These are phyloP conservation scores for Microdon myrmicae DNA, from an alignment of 2,888 invertebrate genomes.

Conservation along the genomic window DNA sequence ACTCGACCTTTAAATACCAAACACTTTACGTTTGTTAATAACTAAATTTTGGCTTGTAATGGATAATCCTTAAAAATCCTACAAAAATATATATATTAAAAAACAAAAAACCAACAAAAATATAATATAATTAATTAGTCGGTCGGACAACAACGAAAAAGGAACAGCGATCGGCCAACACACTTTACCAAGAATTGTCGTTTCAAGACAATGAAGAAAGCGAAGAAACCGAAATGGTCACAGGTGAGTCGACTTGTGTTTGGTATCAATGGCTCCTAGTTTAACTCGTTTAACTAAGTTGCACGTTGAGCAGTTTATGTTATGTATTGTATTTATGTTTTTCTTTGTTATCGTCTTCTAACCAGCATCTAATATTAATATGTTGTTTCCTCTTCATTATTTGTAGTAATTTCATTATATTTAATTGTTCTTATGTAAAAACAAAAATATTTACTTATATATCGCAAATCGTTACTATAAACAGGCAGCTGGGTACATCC, in stretches of 20 bases:
- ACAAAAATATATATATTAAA: not conserved
- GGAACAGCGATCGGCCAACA: conserved; percentile 90
- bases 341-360: conserved; percentile 31
- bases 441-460: conserved; percentile 53
- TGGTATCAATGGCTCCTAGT: conserved; percentile 16
- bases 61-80: not conserved
- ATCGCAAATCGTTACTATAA: not conserved
- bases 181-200: conserved; percentile 91
- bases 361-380: conserved; percentile 54
- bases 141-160: conserved; percentile 79
- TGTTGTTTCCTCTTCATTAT: conserved; percentile 17
- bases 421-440: conserved; percentile 11
- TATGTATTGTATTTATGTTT: not conserved
- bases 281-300: conserved; percentile 39
- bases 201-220: conserved; percentile 91
- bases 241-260: conserved; percentile 75
- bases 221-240: conserved; percentile 88
- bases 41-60: conserved; percentile 23
- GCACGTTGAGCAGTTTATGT: conserved; percentile 26
- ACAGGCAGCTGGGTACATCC: conserved; percentile 96
- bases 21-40: conserved; percentile 31
- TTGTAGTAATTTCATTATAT: conserved; percentile 14
- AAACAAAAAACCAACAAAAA: conserved; percentile 9
- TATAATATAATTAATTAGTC: conserved; percentile 59
- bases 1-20: conserved; percentile 46